A percentile compares a stretch with the other conserved stretches of the same genome.
Evolutionary conservation across 1,140 invertebrate genomes (phyloP).

Genomic region (Semibalanus balanoides): DNA sequence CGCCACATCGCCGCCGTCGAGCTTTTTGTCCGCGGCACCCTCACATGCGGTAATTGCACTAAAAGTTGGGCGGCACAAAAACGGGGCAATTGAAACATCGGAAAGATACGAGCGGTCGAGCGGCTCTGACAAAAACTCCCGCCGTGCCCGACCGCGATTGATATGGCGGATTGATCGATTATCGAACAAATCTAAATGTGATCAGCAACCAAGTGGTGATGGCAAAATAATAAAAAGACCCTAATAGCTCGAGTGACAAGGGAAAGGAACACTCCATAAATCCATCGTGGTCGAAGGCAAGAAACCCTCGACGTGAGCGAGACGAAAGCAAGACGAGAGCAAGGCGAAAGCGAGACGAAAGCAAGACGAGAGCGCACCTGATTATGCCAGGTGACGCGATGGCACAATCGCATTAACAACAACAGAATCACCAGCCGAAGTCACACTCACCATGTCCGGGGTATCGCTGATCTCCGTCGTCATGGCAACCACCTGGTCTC

Average conservation of each 20-base stretch:
- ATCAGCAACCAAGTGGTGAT: not conserved
- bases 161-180: not conserved
- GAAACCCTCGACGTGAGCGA: not conserved
- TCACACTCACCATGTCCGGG: not conserved
- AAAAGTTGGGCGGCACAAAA: not conserved
- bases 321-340: too few species aligned
- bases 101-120: not conserved
- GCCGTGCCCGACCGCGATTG: not conserved
- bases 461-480: not conserved
- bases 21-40: not conserved
- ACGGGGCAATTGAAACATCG: not conserved
- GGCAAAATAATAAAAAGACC: not conserved
- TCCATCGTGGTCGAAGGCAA: not conserved
- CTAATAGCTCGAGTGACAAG: not conserved
- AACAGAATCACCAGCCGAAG: not conserved
- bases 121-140: not conserved
- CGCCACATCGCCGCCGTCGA: not conserved
- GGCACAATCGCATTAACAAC: not conserved
- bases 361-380: too few species aligned
- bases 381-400: not conserved
- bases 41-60: not conserved
- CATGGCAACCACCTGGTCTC: not conserved
- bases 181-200: conserved; percentile 2
- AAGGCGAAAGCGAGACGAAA: too few species aligned
- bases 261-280: not conserved